Conservation (phyloP, 2,797 vertebrate species). For the Mergus octosetaceus region DNA sequence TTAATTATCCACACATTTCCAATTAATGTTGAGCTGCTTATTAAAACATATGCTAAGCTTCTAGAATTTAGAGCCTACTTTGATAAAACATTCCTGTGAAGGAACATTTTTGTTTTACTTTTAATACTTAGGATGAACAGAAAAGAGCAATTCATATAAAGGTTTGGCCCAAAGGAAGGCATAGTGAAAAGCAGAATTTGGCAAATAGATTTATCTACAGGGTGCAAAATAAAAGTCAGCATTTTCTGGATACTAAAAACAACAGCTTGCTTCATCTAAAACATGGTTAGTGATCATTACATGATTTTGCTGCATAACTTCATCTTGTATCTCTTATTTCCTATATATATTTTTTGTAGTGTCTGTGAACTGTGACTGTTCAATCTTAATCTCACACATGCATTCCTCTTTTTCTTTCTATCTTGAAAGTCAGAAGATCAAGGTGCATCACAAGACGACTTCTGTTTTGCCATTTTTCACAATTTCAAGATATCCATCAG, state of each 20-base stretch:
- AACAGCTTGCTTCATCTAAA: not conserved
- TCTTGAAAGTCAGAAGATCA: not conserved
- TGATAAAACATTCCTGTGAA: not conserved
- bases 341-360: not conserved
- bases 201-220: not conserved
- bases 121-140: not conserved
- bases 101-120: not conserved
- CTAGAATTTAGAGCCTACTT: not conserved
- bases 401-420: not conserved
- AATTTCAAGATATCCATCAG: not conserved
- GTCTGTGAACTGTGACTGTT: not conserved
- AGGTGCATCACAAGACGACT: not conserved
- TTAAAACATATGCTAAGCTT: not conserved
- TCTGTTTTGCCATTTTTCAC: not conserved
- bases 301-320: not conserved
- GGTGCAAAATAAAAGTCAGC: not conserved
- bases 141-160: not conserved
- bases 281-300: not conserved
- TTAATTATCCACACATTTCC: not conserved
- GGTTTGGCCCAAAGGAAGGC: not conserved
- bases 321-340: not conserved
- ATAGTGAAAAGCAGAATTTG: not conserved
- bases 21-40: not conserved
- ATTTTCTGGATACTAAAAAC: not conserved
- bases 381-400: not conserved